Base-by-base conservation (phyloP, 2,113 vertebrate species). In the Apeltes quadracus region DNA sequence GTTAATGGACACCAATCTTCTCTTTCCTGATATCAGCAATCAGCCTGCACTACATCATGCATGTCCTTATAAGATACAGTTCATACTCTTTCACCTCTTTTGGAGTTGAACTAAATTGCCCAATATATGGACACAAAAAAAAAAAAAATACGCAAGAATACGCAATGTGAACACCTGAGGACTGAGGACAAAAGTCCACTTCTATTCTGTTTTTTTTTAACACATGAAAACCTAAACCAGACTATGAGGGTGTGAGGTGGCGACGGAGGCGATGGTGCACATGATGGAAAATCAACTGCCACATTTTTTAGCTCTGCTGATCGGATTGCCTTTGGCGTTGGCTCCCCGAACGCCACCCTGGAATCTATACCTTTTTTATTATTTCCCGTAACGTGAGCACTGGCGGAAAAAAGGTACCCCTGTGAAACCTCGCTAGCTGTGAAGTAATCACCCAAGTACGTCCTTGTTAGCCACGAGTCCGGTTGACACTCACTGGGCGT, bases 11-110 rank as follows among this genome's bases (percentile, higher is more conserved):
- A 57, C n/a, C 84, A 92, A 92, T 91, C 75, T 71, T 74, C 86
- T 87, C 84, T 89, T 92, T 93, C 91, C 92, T 91, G 88, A 86
- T 86, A 91, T 92, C 85, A 85, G 84, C 73, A 87, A 88, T 90
- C 85, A 90, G 81, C 73, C 77, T 57, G 29, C 57, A 51, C 78
- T 67, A 72, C 69, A 22, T 22, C 54, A 72, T 82, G 78, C 66
- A 77, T 69, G 41, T 76, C 69, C 75, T 74, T 83, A 78, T 72
- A 75, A 84, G 90, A 75, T 38, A 65, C 64, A 8, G 16, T 36
- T 50, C 50, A 29, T 57, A 38, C 69, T 72, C 72, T 76, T 53
- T 57, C 14, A 58, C 51, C 34, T 15, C 57, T 79, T 51, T 59
- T 54, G 61, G 70, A 78, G 83, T 70, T 44, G 72, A 78, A 78